Conservation (phyloP, 2,113 vertebrate species). For the Corvus cornix region DNA sequence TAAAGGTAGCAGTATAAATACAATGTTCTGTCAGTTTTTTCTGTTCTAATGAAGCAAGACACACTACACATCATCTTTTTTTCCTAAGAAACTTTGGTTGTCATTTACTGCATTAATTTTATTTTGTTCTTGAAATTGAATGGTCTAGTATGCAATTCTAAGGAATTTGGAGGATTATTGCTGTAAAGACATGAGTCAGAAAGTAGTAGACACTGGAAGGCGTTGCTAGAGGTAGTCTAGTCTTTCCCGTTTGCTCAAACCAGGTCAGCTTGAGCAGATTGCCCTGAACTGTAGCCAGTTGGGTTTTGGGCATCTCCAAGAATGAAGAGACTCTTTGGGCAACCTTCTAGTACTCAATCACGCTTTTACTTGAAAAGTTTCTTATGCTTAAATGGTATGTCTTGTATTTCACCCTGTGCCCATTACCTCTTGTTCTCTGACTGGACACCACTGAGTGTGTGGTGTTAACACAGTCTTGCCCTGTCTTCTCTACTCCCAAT, state of each 20-base stretch:
- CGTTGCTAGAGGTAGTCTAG: not conserved
- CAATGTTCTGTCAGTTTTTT: not conserved
- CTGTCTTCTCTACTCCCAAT: not conserved
- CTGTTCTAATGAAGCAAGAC: not conserved
- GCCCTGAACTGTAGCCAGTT: not conserved
- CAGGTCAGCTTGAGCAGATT: not conserved
- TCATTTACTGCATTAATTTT: not conserved
- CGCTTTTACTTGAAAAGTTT: not conserved
- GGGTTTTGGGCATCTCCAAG: not conserved
- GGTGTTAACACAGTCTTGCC: not conserved
- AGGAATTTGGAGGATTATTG: not conserved
- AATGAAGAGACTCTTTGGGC: not conserved
- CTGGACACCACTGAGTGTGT: not conserved
- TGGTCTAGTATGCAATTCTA: not conserved
- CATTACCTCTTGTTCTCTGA: not conserved
- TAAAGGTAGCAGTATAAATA: not conserved
- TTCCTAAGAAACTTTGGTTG: not conserved
- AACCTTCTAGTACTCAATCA: not conserved
- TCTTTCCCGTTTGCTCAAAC: not conserved
- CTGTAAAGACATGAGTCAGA: not conserved
- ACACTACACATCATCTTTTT: not conserved
- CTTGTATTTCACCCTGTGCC: not conserved
- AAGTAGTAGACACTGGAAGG: not conserved
- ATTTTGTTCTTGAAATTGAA: not conserved
- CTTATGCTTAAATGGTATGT: not conserved